These are phyloP conservation scores for Polypterus senegalus DNA, from an alignment of 2,113 vertebrate genomes.

Conservation along the genomic window DNA sequence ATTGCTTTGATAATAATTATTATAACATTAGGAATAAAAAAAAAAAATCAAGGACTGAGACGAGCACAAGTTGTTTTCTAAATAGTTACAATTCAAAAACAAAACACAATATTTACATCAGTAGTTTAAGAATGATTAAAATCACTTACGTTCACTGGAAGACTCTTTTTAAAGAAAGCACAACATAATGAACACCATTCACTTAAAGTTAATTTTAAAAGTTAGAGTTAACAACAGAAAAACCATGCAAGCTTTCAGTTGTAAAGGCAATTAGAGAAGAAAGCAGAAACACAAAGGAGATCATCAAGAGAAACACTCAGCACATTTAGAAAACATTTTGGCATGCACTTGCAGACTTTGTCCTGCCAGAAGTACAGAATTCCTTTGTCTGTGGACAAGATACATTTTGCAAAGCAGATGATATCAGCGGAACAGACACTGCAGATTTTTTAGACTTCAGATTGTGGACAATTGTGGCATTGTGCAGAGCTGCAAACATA, in stretches of 20 bases:
- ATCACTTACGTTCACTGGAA: too few species aligned
- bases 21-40: too few species aligned
- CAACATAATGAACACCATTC: too few species aligned
- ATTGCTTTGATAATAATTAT: too few species aligned
- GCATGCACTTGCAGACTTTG: slow-evolving; percentile 54
- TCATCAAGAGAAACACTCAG: slow-evolving; percentile 28
- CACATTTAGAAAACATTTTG: slow-evolving; percentile 38
- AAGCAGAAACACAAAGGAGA: not conserved
- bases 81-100: too few species aligned
- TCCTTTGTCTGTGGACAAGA: slow-evolving; percentile 9
- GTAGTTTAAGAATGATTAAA: too few species aligned
- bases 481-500: slow-evolving; percentile 50
- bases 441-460: slow-evolving; percentile 20
- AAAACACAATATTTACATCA: too few species aligned
- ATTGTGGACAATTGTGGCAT: not conserved
- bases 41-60: too few species aligned
- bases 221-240: not conserved
- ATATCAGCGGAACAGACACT: slow-evolving; percentile 44
- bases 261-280: not conserved
- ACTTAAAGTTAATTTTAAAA: too few species aligned
- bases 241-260: not conserved
- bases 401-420: slow-evolving; percentile 42
- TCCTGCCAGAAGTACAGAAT: slow-evolving; percentile 26
- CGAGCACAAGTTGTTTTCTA: too few species aligned
- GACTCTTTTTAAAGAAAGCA: too few species aligned